A percentile compares a stretch with the other conserved stretches of the same genome.
phyloP scores from a whole-genome alignment of 1,140 invertebrate genomes.

The Conus betulinus region DNA sequence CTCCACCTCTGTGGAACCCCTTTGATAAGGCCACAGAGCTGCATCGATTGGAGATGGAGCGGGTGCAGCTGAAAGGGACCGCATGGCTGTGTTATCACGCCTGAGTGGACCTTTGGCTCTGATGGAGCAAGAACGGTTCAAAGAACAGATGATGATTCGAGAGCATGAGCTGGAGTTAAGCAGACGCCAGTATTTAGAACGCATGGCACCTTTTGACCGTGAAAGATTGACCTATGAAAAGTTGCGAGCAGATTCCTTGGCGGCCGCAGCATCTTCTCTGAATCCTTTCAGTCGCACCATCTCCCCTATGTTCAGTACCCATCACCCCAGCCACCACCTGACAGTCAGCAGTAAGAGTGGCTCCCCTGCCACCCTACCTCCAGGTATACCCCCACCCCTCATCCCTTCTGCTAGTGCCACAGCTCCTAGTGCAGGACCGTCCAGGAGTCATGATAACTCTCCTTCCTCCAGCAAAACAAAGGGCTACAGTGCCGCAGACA shows the following conservation, averaged over 20 bases:
- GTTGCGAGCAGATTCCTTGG: slow-evolving; percentile 30
- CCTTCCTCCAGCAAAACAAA: slow-evolving; percentile 62
- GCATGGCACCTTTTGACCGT: slow-evolving; percentile 51
- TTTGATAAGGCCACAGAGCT: slow-evolving; percentile 59
- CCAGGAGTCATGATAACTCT: slow-evolving; percentile 63
- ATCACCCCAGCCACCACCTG: slow-evolving; percentile 30
- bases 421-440: slow-evolving; percentile 45
- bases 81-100: slow-evolving; percentile 49
- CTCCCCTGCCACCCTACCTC: slow-evolving; percentile 46
- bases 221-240: slow-evolving; percentile 34
- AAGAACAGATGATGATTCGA: slow-evolving; percentile 58
- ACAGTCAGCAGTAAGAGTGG: slow-evolving; percentile 45
- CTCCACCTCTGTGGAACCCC: slow-evolving; percentile 56
- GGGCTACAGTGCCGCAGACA: slow-evolving; percentile 58
- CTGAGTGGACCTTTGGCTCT: slow-evolving; percentile 40
- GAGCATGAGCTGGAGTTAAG: slow-evolving; percentile 47
- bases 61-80: slow-evolving; percentile 56
- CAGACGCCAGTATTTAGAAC: slow-evolving; percentile 50
- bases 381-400: slow-evolving; percentile 45
- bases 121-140: slow-evolving; percentile 60
- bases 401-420: slow-evolving; percentile 49
- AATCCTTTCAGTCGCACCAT: slow-evolving; percentile 56
- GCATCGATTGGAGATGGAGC: slow-evolving; percentile 60
- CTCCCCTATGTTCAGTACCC: slow-evolving; percentile 55
- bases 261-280: slow-evolving; percentile 42